These are phyloP conservation scores for Porphyrio hochstetteri DNA, from an alignment of 2,113 vertebrate genomes.

Conservation along the genomic window DNA sequence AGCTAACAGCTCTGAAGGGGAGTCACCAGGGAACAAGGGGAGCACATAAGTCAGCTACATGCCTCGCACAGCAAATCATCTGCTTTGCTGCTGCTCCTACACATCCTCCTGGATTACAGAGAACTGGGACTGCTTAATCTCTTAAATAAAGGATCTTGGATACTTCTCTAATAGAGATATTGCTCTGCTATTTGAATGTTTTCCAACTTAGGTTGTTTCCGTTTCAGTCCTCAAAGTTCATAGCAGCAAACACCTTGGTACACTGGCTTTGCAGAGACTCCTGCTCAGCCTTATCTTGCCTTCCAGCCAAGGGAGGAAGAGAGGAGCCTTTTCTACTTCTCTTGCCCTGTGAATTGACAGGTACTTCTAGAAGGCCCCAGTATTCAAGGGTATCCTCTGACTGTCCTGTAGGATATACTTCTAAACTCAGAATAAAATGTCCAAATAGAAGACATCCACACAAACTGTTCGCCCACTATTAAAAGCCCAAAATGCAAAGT, in stretches of 20 bases:
- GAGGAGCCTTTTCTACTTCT: neutral
- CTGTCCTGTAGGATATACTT: neutral
- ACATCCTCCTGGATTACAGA: neutral
- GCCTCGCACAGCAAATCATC: neutral
- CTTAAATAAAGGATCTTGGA: neutral
- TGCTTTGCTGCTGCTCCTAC: neutral
- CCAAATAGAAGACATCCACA: neutral
- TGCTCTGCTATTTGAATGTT: neutral
- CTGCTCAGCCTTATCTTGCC: neutral
- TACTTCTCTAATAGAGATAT: neutral
- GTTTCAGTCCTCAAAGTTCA: neutral
- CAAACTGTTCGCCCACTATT: neutral
- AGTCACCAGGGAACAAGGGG: neutral
- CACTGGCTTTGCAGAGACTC: neutral
- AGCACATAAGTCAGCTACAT: neutral
- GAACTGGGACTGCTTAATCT: neutral
- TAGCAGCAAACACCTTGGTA: neutral
- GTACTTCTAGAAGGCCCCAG: neutral
- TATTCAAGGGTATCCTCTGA: neutral
- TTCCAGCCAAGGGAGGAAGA: neutral
- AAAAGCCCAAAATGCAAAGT: neutral
- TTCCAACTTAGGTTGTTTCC: neutral
- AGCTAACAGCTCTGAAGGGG: neutral
- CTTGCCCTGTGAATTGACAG: neutral
- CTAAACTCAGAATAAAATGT: neutral